These are phyloP conservation scores for Plodia interpunctella DNA, from an alignment of 1,140 invertebrate species.

Conservation along the genomic window DNA sequence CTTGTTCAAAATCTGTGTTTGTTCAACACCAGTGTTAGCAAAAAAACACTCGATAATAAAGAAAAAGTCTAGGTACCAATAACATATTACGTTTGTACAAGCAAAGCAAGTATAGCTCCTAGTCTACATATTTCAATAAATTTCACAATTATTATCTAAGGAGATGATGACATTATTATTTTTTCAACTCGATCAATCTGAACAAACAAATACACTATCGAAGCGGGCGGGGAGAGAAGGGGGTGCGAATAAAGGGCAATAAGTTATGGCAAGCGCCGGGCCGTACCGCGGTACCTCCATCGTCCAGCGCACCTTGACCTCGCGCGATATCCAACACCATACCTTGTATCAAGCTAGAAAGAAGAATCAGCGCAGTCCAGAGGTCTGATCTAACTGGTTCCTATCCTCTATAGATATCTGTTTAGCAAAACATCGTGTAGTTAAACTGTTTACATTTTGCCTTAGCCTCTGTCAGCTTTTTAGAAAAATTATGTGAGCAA, in stretches of 20 bases:
- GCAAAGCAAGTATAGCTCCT: too few relatives aligned
- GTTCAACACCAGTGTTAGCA: too few relatives aligned
- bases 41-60: too few relatives aligned
- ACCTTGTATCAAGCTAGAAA: too few relatives aligned
- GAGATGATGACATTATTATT: too few relatives aligned
- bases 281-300: background rate
- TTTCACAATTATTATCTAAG: too few relatives aligned
- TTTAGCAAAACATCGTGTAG: constrained; percentile 2
- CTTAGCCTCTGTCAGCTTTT: background rate
- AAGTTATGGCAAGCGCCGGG: background rate
- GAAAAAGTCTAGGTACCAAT: too few relatives aligned
- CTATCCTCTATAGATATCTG: background rate
- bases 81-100: too few relatives aligned
- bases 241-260: constrained; percentile 3
- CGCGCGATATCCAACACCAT: background rate
- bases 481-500: background rate
- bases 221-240: background rate
- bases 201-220: background rate
- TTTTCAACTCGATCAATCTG: background rate
- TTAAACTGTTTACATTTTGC: background rate
- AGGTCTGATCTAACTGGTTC: background rate
- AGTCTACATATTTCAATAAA: too few relatives aligned
- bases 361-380: background rate
- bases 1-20: too few relatives aligned
- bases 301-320: background rate